Evolutionary conservation across 2,113 vertebrate species (phyloP), one percentile per base, ranked within the genome.

Genomic region (Gasterosteus aculeatus): DNA sequence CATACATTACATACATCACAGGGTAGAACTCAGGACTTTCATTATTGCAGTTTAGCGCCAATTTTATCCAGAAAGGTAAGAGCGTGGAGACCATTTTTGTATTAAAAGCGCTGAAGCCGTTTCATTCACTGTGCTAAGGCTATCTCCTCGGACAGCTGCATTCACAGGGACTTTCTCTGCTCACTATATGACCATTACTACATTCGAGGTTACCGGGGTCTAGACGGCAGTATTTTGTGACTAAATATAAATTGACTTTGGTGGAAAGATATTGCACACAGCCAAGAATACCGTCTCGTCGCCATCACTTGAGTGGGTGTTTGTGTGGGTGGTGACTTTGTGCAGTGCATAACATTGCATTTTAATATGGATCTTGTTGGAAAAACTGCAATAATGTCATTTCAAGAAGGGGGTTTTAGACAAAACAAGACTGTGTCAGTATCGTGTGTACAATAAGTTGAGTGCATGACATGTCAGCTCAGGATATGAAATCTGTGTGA

Each of bases 1-100:
- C 86, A 87, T 88, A 78, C 41, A 89, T 87, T 88, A 86, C 66
- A 49, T 72, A 76, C 72, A 74, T 26, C 12, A 22, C 70, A 72
- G 72, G 53, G 73, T 85, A 64, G 74, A 78, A 77, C 68, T 64
- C 69, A 63, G 77, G 86, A 87, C 65, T 39, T 42, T 78, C 42
- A 80, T 85, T 88, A 82, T 77, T 72, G 61, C 71, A 59, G 54
- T 80, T 85, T 88, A 65, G 78, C 72, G 72, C 11, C 41, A 10
- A 51, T 73, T 81, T 77, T 65, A 81, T 60, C 19, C 44, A 73
- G 38, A 72, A 87, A 19, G 38, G 47, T 10, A 83, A 72, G 44
- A 77, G 59, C 59, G 68, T 80, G 86, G 35, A 75, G 39, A 67
- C 44, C 44, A 12, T 29, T 68, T 74, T 41, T 44, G 7, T 54